phyloP scores from a whole-genome alignment of 2,888 invertebrate genomes.

The Himalopsyche anomala region DNA sequence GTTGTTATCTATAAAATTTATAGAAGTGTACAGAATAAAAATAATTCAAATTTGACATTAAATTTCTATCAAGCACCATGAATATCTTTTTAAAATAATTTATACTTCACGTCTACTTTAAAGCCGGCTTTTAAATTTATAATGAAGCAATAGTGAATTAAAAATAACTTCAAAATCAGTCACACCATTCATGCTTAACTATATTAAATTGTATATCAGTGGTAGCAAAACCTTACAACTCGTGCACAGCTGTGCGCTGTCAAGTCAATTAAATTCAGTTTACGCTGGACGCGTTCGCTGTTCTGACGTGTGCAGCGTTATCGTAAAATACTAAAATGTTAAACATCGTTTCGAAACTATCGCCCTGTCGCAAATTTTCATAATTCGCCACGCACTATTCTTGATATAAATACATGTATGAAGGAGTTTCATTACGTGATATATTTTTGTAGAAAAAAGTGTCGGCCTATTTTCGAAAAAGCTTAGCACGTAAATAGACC shows the following conservation, averaged over 20 bases:
- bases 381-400: not conserved
- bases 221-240: conserved; percentile 13
- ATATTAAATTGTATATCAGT: not conserved
- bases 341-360: conserved; percentile 4
- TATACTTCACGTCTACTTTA: too few relatives aligned
- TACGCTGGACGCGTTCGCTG: not conserved
- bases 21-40: too few relatives aligned
- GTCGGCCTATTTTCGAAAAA: conserved; percentile 14
- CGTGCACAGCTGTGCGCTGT: conserved; percentile 30
- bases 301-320: not conserved
- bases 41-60: too few relatives aligned
- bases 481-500: conserved; percentile 11
- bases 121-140: too few relatives aligned
- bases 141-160: too few relatives aligned
- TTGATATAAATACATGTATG: not conserved
- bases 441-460: conserved; percentile 21
- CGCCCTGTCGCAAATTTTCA: not conserved
- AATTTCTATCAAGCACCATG: too few relatives aligned
- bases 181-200: not conserved
- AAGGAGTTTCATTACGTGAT: not conserved
- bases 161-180: not conserved
- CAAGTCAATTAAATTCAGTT: conserved; percentile 11
- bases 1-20: too few relatives aligned
- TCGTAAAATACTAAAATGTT: not conserved
- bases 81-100: too few relatives aligned